Base-by-base conservation (phyloP, 2,888 invertebrate species). In the Tridacna gigas region DNA sequence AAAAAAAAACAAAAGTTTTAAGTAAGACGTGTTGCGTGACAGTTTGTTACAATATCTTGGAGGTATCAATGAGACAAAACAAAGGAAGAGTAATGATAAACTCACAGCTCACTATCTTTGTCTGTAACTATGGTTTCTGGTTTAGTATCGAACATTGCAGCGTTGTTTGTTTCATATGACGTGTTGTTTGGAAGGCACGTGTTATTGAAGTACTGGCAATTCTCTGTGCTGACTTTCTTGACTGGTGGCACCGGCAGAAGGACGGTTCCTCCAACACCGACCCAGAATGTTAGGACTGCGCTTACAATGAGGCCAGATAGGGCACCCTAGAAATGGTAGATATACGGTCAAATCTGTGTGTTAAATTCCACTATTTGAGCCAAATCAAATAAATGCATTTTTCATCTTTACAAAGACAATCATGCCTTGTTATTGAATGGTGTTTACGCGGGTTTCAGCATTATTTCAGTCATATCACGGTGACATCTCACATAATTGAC, bases 261-360 rank as follows among this genome's bases (percentile, higher is more conserved):
- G 11, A 92, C 77, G 9, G 89, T 90, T n/a, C 90, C 89, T 5
- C 93, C 93, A 5, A 93, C 84, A 13, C 91, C 92, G 12, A 91
- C 88, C 93, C 93, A 93, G 82, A 91, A 91, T 12, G 89, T 86
- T 12, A 93, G 69, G 0, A 88, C 81, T 7, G 91, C 83, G 75
- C 90, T 90, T 15, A 82, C 65, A 5, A 91, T 80, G 18, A 91
- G 83, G 15, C 91, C 91, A 25, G 77, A 83, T 5, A 91, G 74
- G 2, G 91, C 91, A 12, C 91, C 91, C 91, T 90, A 80, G 22
- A 73, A 37, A 37, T 4, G 37, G 37, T 37, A 37, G 37, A 37
- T 37, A 37, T 4, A 37, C 2, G 37, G 37, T 37, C 37, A 7
- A 4, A 37, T 37, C 37, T 37, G 37, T 37, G 37, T 37, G 7